Evolutionary conservation across 2,888 invertebrate genomes (phyloP).

Genomic region (Linnaemya tessellans): DNA sequence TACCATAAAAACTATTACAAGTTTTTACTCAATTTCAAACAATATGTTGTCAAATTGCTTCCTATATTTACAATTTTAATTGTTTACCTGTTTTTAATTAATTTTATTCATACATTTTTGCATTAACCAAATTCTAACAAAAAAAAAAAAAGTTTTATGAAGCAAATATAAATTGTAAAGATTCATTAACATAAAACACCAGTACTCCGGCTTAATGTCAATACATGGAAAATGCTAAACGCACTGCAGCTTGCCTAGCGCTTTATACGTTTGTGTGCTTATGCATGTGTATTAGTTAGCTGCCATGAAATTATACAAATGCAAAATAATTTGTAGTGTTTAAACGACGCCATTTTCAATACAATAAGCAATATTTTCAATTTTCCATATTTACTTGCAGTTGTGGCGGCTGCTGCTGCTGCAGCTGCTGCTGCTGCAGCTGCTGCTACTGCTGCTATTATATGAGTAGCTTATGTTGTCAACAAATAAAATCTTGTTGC

Average conservation of each 20-base stretch:
- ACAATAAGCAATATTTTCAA: conserved; percentile 60
- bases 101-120: conserved; percentile 52
- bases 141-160: conserved; percentile 6
- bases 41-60: neutral
- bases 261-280: neutral
- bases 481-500: conserved; percentile 64
- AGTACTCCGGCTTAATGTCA: neutral
- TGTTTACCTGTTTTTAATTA: conserved; percentile 55
- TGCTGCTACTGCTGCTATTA: neutral
- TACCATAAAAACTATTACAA: conserved; percentile 12
- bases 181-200: conserved; percentile 44
- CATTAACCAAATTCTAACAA: conserved; percentile 28
- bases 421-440: neutral
- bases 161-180: conserved; percentile 38
- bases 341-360: conserved; percentile 67
- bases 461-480: conserved; percentile 15
- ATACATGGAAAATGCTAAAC: conserved; percentile 6
- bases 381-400: conserved; percentile 45
- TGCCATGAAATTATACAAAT: conserved; percentile 56
- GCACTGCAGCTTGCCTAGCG: conserved; percentile 8
- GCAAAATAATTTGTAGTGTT: conserved; percentile 67
- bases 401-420: neutral
- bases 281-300: neutral
- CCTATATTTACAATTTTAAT: conserved; percentile 45
- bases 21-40: neutral